Evolutionary conservation across 2,797 vertebrate species (phyloP).

Genomic region (Heteromormyrus szaboi): DNA sequence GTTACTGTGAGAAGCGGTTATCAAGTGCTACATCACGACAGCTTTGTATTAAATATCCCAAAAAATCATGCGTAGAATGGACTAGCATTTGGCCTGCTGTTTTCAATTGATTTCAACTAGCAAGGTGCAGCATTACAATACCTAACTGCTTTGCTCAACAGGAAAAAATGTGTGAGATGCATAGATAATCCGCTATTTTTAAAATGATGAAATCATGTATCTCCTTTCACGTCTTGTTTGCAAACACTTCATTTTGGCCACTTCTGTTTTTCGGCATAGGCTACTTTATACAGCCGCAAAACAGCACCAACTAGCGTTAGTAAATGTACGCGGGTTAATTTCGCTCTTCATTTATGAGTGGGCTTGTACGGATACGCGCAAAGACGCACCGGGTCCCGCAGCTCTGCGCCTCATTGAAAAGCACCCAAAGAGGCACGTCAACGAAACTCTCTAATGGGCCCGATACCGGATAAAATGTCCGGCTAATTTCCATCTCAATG

Average conservation of each 20-base stretch:
- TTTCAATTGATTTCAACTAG: not conserved
- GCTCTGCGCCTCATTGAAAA: not conserved
- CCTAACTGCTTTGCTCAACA: not conserved
- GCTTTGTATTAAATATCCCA: not conserved
- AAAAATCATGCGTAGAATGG: not conserved
- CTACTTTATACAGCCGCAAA: not conserved
- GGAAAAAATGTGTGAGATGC: not conserved
- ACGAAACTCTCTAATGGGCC: not conserved
- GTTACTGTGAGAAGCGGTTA: not conserved
- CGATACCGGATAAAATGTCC: not conserved
- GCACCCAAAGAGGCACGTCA: not conserved
- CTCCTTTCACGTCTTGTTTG: not conserved
- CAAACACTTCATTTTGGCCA: not conserved
- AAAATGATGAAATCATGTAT: not conserved
- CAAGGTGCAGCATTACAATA: not conserved
- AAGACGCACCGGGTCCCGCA: not conserved
- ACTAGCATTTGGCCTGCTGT: not conserved
- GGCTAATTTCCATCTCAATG: not conserved
- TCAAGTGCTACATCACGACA: not conserved
- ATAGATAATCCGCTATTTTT: not conserved
- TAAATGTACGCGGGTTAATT: not conserved
- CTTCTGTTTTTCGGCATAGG: not conserved
- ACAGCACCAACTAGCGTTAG: slow-evolving; percentile 5
- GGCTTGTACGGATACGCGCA: not conserved
- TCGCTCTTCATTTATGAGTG: not conserved